Percentiles rank a stretch among this genome's conserved stretches.
Evolutionary conservation across 2,797 vertebrate species (phyloP).

Genomic region (Coregonus ussuriensis): DNA sequence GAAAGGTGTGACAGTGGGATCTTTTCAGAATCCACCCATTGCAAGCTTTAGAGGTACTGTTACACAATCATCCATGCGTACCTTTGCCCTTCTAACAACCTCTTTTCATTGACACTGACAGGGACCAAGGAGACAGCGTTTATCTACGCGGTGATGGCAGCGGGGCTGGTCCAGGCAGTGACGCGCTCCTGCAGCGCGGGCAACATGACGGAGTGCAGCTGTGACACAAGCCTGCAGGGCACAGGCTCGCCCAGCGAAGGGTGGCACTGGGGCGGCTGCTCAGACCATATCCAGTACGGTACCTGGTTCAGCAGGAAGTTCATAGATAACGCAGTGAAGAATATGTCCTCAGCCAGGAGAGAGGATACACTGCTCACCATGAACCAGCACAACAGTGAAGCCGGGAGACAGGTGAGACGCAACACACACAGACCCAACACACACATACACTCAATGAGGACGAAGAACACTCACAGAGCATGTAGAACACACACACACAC

Average conservation of each 20-base stretch:
- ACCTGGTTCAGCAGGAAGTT: slow-evolving; percentile 92
- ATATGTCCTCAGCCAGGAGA: slow-evolving; percentile 60
- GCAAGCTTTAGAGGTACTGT: too few species aligned
- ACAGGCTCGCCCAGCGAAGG: slow-evolving; percentile 77
- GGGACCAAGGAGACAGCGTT: slow-evolving; percentile 95
- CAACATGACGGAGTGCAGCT: slow-evolving; percentile 92
- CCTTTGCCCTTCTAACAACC: neutral
- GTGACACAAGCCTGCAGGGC: slow-evolving; percentile 79
- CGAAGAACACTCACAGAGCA: neutral
- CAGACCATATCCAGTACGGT: slow-evolving; percentile 89
- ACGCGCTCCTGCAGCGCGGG: slow-evolving; percentile 91
- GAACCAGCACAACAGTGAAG: slow-evolving; percentile 93
- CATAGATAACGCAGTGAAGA: slow-evolving; percentile 75
- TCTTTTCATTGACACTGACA: slow-evolving; percentile 40
- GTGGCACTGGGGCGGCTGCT: slow-evolving; percentile 98
- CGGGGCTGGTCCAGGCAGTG: slow-evolving; percentile 88
- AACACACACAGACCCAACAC: neutral
- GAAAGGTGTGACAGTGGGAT: too few species aligned
- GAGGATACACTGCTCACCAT: slow-evolving; percentile 73
- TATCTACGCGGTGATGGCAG: slow-evolving; percentile 87
- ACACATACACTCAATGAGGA: neutral
- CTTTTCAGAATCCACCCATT: too few species aligned
- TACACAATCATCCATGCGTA: too few species aligned
- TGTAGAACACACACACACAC: neutral
- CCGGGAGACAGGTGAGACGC: slow-evolving; percentile 88